Conservation (phyloP, 2,113 vertebrate genomes). For the Syrrhaptes paradoxus region DNA sequence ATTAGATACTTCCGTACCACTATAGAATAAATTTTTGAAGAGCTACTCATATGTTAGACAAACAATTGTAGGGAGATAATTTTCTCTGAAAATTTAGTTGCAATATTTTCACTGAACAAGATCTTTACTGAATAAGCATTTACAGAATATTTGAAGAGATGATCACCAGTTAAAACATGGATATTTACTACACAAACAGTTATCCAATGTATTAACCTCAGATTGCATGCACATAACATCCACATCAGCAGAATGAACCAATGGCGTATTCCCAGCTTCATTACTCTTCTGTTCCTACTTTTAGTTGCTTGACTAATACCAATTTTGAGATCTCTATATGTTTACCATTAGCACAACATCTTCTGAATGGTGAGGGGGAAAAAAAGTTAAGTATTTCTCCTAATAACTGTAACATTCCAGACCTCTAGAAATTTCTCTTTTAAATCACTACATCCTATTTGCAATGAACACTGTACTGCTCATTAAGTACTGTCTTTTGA, state of each 20-base stretch:
- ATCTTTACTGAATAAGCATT: not conserved
- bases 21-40: not conserved
- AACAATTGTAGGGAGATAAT: not conserved
- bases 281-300: not conserved
- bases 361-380: not conserved
- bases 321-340: not conserved
- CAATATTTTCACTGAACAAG: not conserved
- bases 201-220: not conserved
- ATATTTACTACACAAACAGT: not conserved
- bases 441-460: not conserved
- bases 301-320: not conserved
- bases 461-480: not conserved
- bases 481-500: not conserved
- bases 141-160: not conserved
- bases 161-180: not conserved
- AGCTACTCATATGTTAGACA: not conserved
- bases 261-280: not conserved
- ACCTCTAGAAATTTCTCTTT: not conserved
- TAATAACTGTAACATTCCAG: not conserved
- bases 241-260: not conserved
- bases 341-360: not conserved
- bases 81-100: not conserved
- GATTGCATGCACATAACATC: not conserved
- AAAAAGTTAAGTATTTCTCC: not conserved
- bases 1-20: not conserved